Conservation (phyloP, 2,113 vertebrate genomes). For the Channa maculata region DNA sequence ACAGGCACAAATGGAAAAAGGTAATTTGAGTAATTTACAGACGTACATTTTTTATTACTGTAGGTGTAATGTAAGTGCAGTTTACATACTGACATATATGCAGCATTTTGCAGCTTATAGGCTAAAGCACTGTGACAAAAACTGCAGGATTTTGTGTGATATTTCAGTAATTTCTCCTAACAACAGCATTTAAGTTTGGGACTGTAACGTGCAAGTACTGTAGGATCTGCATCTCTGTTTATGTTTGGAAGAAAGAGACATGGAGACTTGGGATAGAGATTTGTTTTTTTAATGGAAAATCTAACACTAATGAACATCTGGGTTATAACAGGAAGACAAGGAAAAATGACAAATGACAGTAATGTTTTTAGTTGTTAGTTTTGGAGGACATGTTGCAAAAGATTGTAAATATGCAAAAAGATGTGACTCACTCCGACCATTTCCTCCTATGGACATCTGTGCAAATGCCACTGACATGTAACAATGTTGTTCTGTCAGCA, state of each 20-base stretch:
- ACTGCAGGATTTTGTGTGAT: background rate
- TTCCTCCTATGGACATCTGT: background rate
- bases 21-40: too few species aligned
- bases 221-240: background rate
- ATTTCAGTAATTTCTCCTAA: background rate
- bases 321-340: background rate
- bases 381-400: slow-evolving; percentile 9
- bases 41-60: too few species aligned
- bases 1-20: background rate
- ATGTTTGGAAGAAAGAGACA: background rate
- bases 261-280: background rate
- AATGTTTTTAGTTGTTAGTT: too few species aligned
- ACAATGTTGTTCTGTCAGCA: background rate
- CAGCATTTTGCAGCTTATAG: too few species aligned
- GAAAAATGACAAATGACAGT: too few species aligned
- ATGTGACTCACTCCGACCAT: background rate
- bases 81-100: background rate
- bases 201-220: slow-evolving; percentile 19
- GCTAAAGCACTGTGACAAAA: too few species aligned
- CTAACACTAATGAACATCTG: background rate
- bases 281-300: background rate
- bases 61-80: background rate
- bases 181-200: background rate
- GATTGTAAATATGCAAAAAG: background rate
- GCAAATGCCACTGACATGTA: background rate